phyloP scores from a whole-genome alignment of 2,113 vertebrate species.

The Melanostigma gelatinosum region DNA sequence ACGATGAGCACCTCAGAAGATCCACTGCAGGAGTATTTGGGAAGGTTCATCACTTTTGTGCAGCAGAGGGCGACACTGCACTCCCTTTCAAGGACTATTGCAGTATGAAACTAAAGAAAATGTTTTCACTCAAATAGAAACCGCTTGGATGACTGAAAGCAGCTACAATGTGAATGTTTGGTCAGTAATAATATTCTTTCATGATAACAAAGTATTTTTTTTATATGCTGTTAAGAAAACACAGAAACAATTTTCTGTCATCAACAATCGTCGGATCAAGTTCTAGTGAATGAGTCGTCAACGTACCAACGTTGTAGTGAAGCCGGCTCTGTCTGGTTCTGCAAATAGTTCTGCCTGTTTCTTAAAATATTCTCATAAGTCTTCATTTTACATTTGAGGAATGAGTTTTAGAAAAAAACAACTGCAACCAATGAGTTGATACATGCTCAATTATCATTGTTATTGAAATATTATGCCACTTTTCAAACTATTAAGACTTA shows the following conservation, averaged over 20 bases:
- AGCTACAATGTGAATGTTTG: background rate
- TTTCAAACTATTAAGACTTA: background rate
- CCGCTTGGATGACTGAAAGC: background rate
- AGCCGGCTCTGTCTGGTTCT: background rate
- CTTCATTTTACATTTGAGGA: background rate
- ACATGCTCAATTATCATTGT: background rate
- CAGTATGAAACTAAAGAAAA: background rate
- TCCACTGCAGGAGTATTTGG: background rate
- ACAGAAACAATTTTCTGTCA: background rate
- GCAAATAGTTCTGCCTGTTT: background rate
- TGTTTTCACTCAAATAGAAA: background rate
- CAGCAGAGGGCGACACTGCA: conserved; percentile 62
- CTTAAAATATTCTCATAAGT: background rate
- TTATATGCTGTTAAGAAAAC: background rate
- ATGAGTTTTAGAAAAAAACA: background rate
- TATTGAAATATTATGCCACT: background rate
- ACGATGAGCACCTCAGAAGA: background rate
- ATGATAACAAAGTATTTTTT: background rate
- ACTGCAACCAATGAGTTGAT: background rate
- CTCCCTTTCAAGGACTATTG: background rate
- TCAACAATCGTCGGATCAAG: background rate
- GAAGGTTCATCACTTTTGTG: background rate
- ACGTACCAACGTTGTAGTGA: background rate
- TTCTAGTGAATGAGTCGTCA: background rate
- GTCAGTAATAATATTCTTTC: background rate